A percentile compares a stretch with the other conserved stretches of the same genome.
These are phyloP conservation scores for Mellivora capensis DNA, from an alignment of 2,113 vertebrate species.

Conservation along the genomic window DNA sequence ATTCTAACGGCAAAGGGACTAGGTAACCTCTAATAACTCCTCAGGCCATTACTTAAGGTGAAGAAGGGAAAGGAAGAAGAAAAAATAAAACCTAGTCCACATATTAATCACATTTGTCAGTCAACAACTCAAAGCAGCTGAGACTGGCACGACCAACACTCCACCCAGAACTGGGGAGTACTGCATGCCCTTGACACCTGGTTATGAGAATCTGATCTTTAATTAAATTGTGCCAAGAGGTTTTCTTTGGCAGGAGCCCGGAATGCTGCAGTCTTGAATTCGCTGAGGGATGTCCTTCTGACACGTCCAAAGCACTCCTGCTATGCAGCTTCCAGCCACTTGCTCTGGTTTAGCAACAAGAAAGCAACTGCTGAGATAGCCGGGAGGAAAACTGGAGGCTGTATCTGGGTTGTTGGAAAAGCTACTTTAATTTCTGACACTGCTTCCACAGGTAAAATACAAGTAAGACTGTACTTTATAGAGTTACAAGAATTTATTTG, in stretches of 20 bases:
- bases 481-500: not conserved
- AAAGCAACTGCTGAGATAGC: conserved; percentile 19
- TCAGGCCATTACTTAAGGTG: not conserved
- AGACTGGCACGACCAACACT: not conserved
- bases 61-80: conserved; percentile 4
- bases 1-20: not conserved
- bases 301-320: conserved; percentile 37
- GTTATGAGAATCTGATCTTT: conserved; percentile 67
- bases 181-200: conserved; percentile 43
- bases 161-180: not conserved
- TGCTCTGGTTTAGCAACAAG: conserved; percentile 29
- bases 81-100: conserved; percentile 16
- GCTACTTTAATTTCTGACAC: conserved; percentile 33
- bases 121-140: conserved; percentile 23
- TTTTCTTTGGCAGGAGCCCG: conserved; percentile 65
- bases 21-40: not conserved
- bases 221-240: conserved; percentile 70
- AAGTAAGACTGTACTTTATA: not conserved
- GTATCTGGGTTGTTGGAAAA: not conserved
- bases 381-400: conserved; percentile 23
- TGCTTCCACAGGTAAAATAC: conserved; percentile 25
- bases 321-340: not conserved
- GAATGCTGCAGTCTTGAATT: conserved; percentile 50
- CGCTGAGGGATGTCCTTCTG: conserved; percentile 62
- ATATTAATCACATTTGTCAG: conserved; percentile 31